phyloP scores from a whole-genome alignment of 2,888 invertebrate species.

The Tribolium freemani region DNA sequence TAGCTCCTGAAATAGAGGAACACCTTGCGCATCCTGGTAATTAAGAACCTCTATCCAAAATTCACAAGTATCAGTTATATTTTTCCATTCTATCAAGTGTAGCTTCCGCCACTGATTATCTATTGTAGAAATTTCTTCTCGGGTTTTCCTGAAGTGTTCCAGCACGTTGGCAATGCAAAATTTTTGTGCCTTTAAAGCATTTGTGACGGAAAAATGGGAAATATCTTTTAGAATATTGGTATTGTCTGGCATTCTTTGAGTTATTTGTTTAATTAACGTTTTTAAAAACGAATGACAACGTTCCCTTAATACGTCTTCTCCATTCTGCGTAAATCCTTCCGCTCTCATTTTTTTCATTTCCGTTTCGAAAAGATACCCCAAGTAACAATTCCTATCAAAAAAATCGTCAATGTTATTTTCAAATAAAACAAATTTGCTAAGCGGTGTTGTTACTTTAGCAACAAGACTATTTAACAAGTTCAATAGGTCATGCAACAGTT shows the following conservation, averaged over 20 bases:
- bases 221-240: neutral
- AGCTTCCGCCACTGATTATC: neutral
- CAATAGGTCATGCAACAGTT: conserved; percentile 35
- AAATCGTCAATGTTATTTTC: conserved; percentile 10
- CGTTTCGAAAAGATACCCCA: neutral
- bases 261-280: neutral
- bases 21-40: conserved; percentile 18
- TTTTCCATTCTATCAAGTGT: neutral
- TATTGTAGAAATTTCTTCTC: neutral
- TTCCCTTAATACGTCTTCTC: neutral
- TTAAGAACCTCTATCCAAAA: conserved; percentile 34
- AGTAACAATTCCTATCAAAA: conserved; percentile 12
- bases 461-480: conserved; percentile 19
- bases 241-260: neutral
- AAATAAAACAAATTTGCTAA: conserved; percentile 8
- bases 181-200: neutral
- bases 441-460: conserved; percentile 2
- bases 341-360: neutral
- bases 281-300: neutral
- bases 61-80: neutral
- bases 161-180: neutral
- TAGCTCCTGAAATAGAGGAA: conserved; percentile 34
- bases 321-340: neutral
- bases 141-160: neutral
- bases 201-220: too few relatives aligned